phyloP scores from a whole-genome alignment of 2,888 invertebrate genomes.

The Protophormia terraenovae region DNA sequence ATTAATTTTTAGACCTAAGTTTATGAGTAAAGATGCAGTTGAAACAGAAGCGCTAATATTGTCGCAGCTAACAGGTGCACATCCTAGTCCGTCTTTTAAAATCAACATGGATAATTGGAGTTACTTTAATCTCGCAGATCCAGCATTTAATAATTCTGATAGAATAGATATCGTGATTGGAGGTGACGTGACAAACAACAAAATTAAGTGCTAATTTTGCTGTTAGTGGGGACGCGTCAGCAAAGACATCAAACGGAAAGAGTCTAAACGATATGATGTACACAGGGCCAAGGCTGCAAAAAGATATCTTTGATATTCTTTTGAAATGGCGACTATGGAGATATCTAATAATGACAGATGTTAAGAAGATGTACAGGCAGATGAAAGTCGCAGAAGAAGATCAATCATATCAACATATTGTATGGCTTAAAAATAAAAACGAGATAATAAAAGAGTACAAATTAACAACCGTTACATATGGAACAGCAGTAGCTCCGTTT shows the following conservation, averaged over 20 bases:
- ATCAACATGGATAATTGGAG: conserved; percentile 19
- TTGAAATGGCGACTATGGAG: conserved; percentile 53
- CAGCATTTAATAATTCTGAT: conserved; percentile 43
- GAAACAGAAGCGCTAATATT: conserved; percentile 42
- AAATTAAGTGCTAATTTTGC: too few relatives aligned
- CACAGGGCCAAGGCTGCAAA: conserved; percentile 72
- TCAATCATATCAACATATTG: conserved; percentile 68
- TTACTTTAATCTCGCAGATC: conserved; percentile 44
- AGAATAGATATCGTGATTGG: conserved; percentile 55
- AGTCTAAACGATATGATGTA: conserved; percentile 67
- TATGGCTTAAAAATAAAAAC: conserved; percentile 68
- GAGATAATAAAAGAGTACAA: conserved; percentile 60
- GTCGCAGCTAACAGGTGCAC: conserved; percentile 20
- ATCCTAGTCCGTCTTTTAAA: conserved; percentile 35
- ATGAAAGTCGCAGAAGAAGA: conserved; percentile 69
- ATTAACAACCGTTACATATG: conserved; percentile 71
- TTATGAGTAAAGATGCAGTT: conserved; percentile 33
- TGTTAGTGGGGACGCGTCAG: too few relatives aligned
- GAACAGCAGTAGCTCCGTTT: conserved; percentile 67
- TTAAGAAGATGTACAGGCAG: conserved; percentile 73
- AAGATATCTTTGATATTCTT: conserved; percentile 68
- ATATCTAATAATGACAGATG: conserved; percentile 71
- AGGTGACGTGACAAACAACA: too few relatives aligned
- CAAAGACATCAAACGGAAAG: conserved; percentile 65
- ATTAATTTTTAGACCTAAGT: conserved; percentile 40